Percentiles rank a stretch among this genome's conserved stretches.
phyloP scores from a whole-genome alignment of 2,888 invertebrate species.

The Ichneumoninae sp. region DNA sequence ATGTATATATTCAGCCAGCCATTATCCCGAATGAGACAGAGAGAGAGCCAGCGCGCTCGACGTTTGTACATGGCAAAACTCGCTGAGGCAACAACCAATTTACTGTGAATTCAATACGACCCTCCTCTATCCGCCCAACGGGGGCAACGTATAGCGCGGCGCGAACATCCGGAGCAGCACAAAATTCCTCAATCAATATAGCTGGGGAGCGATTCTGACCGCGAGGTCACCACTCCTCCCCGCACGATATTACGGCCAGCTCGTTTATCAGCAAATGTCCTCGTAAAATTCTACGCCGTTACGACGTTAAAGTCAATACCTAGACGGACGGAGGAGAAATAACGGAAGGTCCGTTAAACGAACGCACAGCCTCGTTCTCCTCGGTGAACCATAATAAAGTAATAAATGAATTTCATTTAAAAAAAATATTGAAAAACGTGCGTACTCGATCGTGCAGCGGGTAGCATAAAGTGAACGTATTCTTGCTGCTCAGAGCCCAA shows the following conservation, averaged over 20 bases:
- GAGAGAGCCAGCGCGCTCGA: neutral
- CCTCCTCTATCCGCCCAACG: neutral
- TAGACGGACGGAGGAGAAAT: neutral
- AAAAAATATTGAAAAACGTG: neutral
- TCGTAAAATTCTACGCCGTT: constrained; percentile 16
- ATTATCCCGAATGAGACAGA: neutral
- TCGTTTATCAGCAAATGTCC: constrained; percentile 8
- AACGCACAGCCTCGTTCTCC: constrained; percentile 19
- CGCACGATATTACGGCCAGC: constrained; percentile 1
- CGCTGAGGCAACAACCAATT: constrained; percentile 38
- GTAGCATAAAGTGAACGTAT: neutral
- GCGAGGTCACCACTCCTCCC: constrained; percentile 24
- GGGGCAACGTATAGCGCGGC: constrained; percentile 7
- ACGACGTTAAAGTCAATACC: constrained; percentile 15
- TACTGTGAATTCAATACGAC: constrained; percentile 23
- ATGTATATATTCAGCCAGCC: neutral
- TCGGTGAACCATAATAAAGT: neutral
- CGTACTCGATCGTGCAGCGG: neutral
- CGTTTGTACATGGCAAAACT: constrained; percentile 7
- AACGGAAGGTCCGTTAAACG: neutral
- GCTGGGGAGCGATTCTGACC: constrained; percentile 43
- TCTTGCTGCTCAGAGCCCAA: neutral
- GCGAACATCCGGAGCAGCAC: constrained; percentile 7
- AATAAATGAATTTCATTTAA: neutral
- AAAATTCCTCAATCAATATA: constrained; percentile 60